Percentiles rank a stretch among this genome's conserved stretches.
Conservation (phyloP, 2,113 vertebrate species). For the Heterotis niloticus region DNA sequence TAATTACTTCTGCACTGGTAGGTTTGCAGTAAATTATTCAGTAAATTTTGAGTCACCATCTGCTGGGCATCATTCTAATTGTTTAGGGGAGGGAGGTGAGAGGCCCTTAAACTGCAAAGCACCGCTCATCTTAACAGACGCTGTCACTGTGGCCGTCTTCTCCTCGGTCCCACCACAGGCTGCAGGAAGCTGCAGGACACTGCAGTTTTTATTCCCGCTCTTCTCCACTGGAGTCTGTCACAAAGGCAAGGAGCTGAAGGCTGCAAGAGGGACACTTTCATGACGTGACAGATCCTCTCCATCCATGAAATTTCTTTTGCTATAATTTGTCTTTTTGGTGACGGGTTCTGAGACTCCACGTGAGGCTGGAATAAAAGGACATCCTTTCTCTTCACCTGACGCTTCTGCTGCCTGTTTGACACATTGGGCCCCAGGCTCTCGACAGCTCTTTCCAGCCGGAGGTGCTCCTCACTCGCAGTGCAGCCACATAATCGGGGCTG, state of each 20-base stretch:
- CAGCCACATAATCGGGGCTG: conserved; percentile 98
- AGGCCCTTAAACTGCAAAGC: background rate
- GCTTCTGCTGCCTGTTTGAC: conserved; percentile 87
- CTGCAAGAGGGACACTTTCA: conserved; percentile 62
- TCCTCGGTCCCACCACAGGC: conserved; percentile 18
- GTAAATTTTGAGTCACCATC: conserved; percentile 3
- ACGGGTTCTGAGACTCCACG: conserved; percentile 73
- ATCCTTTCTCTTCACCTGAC: conserved; percentile 92
- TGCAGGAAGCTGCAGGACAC: conserved; percentile 39
- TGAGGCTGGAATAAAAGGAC: conserved; percentile 69
- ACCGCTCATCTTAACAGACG: conserved; percentile 17
- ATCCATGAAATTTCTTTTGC: conserved; percentile 72
- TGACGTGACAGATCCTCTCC: conserved; percentile 75
- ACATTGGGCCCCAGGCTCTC: conserved; percentile 70
- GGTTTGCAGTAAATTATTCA: background rate
- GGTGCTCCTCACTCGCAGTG: conserved; percentile 85
- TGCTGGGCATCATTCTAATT: conserved; percentile 9
- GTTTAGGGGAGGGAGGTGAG: conserved; percentile 1
- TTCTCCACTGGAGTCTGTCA: conserved; percentile 57
- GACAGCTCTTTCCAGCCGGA: conserved; percentile 83
- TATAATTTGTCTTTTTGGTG: conserved; percentile 91
- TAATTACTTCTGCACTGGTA: background rate
- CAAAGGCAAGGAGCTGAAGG: conserved; percentile 61
- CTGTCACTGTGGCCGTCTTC: conserved; percentile 6
- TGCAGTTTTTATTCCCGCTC: conserved; percentile 54